phyloP scores from a whole-genome alignment of 2,113 vertebrate species.

The Corythornis vintsioides region DNA sequence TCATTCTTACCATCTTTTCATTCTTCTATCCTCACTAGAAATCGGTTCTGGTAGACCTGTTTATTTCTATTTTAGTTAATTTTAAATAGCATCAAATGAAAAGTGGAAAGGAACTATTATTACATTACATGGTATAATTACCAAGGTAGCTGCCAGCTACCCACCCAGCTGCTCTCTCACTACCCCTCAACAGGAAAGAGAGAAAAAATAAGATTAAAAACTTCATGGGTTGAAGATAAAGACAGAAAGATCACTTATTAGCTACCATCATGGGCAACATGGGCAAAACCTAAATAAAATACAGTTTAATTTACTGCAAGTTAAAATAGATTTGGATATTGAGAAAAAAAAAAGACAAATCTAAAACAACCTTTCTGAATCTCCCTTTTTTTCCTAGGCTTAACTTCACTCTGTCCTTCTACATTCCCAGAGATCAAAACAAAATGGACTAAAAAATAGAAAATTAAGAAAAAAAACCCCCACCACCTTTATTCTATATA shows the following conservation, averaged over 20 bases:
- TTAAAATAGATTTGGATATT: not conserved
- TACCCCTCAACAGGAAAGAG: not conserved
- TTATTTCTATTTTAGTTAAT: not conserved
- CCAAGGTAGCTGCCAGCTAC: not conserved
- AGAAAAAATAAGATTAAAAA: not conserved
- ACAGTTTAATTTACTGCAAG: not conserved
- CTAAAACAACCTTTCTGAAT: fast-evolving
- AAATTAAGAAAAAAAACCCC: not conserved
- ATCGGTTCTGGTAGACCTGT: not conserved
- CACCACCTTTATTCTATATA: not conserved
- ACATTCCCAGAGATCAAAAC: not conserved
- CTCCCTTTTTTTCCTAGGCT: not conserved
- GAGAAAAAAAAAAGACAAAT: not conserved
- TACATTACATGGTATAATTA: not conserved
- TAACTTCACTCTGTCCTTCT: not conserved
- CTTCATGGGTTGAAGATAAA: not conserved
- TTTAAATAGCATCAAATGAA: not conserved
- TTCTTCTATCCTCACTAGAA: not conserved
- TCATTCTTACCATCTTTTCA: not conserved
- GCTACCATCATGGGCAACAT: not conserved
- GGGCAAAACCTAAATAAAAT: not conserved
- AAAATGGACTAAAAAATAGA: not conserved
- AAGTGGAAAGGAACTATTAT: not conserved
- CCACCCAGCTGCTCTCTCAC: not conserved
- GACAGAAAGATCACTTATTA: not conserved